Conservation (phyloP, 2,113 vertebrate genomes). For the Centropus bengalensis region DNA sequence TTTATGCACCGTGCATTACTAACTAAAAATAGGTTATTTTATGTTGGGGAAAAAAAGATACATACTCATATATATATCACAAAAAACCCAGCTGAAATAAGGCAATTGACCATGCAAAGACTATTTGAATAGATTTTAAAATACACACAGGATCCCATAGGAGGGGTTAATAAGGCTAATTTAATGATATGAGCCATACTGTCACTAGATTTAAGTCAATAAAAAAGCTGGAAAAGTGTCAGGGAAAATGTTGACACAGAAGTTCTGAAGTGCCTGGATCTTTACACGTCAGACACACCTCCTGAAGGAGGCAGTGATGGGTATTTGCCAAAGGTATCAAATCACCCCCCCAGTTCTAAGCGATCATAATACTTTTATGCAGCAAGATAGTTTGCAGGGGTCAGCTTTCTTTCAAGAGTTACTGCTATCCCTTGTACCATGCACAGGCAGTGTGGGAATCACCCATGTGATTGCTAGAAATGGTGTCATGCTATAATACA, state of each 20-base stretch:
- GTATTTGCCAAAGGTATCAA: neutral
- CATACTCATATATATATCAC: neutral
- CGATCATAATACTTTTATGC: neutral
- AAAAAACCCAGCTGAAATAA: neutral
- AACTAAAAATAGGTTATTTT: neutral
- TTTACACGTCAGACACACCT: neutral
- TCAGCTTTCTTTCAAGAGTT: neutral
- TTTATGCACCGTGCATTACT: neutral
- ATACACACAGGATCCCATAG: neutral
- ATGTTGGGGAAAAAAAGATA: neutral
- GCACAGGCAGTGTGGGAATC: neutral
- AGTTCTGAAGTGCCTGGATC: neutral
- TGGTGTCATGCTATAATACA: neutral
- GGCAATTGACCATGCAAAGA: neutral
- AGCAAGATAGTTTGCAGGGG: neutral
- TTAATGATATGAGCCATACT: neutral
- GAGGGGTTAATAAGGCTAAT: neutral
- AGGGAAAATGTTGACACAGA: neutral
- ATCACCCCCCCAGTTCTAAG: neutral
- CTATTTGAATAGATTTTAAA: neutral
- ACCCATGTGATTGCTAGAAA: neutral
- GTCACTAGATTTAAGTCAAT: neutral
- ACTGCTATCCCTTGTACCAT: neutral
- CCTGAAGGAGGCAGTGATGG: neutral
- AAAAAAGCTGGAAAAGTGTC: neutral